Evolutionary conservation across 2,113 vertebrate genomes (phyloP).

Genomic region (Hymenochirus boettgeri): DNA sequence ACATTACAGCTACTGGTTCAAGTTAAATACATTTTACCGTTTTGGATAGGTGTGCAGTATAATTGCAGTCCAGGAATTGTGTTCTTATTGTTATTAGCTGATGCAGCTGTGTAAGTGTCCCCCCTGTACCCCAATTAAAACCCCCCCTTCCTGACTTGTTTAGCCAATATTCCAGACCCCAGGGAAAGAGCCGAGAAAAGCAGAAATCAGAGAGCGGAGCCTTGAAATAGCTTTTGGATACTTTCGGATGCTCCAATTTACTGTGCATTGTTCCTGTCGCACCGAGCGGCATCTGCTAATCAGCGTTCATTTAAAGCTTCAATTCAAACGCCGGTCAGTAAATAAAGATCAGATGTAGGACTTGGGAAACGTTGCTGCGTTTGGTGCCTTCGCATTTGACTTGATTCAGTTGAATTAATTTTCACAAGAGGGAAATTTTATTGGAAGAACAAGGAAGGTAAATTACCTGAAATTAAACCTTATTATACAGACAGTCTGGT

Average conservation of each 20-base stretch:
- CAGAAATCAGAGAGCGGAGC: conserved; percentile 4
- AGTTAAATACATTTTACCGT: too few relatives aligned
- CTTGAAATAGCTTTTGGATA: conserved; percentile 7
- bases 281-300: conserved; percentile 9
- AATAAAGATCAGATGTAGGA: not conserved
- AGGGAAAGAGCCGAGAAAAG: not conserved
- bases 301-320: not conserved
- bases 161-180: conserved; percentile 8
- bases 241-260: not conserved
- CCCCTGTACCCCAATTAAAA: conserved; percentile 4
- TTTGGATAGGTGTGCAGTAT: too few relatives aligned
- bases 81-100: too few relatives aligned
- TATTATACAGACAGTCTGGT: too few relatives aligned
- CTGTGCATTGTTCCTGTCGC: not conserved
- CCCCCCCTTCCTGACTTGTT: conserved; percentile 10
- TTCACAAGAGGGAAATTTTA: too few relatives aligned
- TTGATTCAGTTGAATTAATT: too few relatives aligned
- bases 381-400: not conserved
- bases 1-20: too few relatives aligned
- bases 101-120: not conserved
- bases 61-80: too few relatives aligned
- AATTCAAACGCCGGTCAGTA: not conserved
- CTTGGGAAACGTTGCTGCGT: not conserved
- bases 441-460: too few relatives aligned
- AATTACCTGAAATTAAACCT: too few relatives aligned